These are phyloP conservation scores for Helleia helle DNA, from an alignment of 2,888 invertebrate genomes.

Conservation along the genomic window DNA sequence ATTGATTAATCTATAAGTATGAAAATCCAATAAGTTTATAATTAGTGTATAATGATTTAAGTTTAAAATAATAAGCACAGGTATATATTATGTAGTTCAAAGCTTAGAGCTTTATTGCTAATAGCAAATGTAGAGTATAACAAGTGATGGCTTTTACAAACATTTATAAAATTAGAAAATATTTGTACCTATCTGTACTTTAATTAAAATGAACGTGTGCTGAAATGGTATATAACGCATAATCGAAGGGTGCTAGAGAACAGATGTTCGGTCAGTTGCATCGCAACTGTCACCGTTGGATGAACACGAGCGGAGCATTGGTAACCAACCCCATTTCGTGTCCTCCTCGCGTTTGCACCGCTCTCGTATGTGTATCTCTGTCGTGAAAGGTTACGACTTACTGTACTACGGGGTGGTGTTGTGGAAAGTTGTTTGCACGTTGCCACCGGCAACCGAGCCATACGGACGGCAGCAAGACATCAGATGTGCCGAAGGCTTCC, in stretches of 20 bases:
- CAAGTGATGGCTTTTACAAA: no score
- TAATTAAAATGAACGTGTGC: no score
- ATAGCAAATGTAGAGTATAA: no score
- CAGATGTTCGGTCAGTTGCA: slow-evolving; percentile 55
- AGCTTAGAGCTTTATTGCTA: no score
- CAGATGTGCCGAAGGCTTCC: slow-evolving; percentile 47
- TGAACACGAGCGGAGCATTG: slow-evolving; percentile 47
- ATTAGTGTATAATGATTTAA: no score
- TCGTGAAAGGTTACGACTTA: slow-evolving; percentile 31
- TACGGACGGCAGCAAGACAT: slow-evolving; percentile 46
- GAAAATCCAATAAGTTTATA: no score
- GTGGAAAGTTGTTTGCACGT: slow-evolving; percentile 62
- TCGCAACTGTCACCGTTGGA: slow-evolving; percentile 55
- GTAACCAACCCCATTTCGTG: slow-evolving; percentile 43
- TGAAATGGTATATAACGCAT: no score
- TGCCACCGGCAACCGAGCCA: slow-evolving; percentile 63
- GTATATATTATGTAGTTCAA: no score
- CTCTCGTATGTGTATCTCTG: slow-evolving; percentile 35
- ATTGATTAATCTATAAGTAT: no score
- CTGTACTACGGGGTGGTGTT: slow-evolving; percentile 40
- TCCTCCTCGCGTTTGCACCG: slow-evolving; percentile 35
- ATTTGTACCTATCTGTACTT: no score
- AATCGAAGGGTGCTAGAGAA: slow-evolving; percentile 30
- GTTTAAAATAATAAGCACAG: no score
- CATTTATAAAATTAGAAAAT: no score